phyloP scores from a whole-genome alignment of 2,888 invertebrate species.

The Eledona agricola region DNA sequence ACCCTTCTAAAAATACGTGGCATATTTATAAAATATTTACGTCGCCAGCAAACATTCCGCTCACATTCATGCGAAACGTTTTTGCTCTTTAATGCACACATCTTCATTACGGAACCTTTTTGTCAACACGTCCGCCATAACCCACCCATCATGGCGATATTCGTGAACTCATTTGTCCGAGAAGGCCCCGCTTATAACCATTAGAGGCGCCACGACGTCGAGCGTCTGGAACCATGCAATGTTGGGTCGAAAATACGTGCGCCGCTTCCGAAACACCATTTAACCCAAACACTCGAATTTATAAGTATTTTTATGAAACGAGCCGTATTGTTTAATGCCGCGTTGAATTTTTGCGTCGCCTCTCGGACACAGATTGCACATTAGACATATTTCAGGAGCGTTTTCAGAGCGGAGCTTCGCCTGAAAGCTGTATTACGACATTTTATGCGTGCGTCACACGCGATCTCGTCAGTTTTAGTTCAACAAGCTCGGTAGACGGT shows the following conservation, averaged over 20 bases:
- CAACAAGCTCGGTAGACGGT: constrained; percentile 40
- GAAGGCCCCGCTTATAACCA: constrained; percentile 35
- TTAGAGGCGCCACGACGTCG: constrained; percentile 47
- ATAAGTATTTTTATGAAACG: constrained; percentile 38
- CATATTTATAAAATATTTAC: constrained; percentile 24
- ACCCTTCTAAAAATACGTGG: constrained; percentile 10
- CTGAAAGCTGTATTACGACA: constrained; percentile 26
- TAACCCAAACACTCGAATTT: constrained; percentile 47
- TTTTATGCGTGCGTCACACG: constrained; percentile 39
- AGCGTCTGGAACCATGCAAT: constrained; percentile 49
- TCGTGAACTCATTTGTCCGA: constrained; percentile 44
- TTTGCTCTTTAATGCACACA: background rate
- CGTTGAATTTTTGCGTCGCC: constrained; percentile 2
- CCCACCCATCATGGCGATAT: constrained; percentile 36
- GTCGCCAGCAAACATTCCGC: constrained; percentile 18
- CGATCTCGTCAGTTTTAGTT: constrained; percentile 45
- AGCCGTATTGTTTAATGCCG: constrained; percentile 8
- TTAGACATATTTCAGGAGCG: no score
- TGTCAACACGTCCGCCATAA: constrained; percentile 22
- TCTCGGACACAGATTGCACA: constrained; percentile 19
- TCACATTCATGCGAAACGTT: background rate
- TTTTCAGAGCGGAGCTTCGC: constrained; percentile 23
- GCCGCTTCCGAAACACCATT: constrained; percentile 40
- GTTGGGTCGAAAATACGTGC: constrained; percentile 44
- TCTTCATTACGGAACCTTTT: constrained; percentile 18